Base-by-base conservation (phyloP, 2,888 invertebrate species). In the Drosophila macrothrix region DNA sequence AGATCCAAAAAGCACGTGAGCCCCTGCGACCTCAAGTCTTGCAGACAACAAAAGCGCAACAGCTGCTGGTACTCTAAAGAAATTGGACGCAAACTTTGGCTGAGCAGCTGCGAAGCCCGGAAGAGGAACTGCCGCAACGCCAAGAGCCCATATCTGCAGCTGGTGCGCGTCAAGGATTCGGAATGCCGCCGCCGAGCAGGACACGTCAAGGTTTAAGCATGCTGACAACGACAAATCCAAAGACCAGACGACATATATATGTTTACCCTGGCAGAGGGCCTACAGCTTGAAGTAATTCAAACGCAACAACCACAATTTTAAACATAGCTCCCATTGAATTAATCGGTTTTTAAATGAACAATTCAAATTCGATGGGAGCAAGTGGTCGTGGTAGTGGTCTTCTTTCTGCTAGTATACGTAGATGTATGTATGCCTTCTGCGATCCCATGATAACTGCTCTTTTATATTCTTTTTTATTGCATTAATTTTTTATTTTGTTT, bases 91-190 rank as follows among this genome's bases (percentile, higher is more conserved):
- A 84, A 64, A 50, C 71, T 78, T 1, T 59, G 87, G 46, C 56
- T 91, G 58, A 90, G 84, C 49, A 46, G 59, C 2, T 91, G 91
- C 61, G 83, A 84, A 52, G 78, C 88, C n/a, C 54, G 52, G 31
- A 76, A 77, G 19, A 60, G 69, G 53, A 91, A 92, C 71, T 91
- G 91, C 54, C 28, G 39, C 14, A 80, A 74, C 28, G 22, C 46
- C 14, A 75, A 60, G 7, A 49, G 46, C 5, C 75, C 70, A 1
- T 9, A 12, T 3, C 33, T 64, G 35, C 78, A 61, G 35, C 58
- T 80, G 80, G 46, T 39, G n/a, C 71, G 74, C 65, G 29, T 71
- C 43, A 63, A 14, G 33, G 53, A 73, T 56, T 62, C 58, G 67
- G 31, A 29, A 10, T 78, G 78, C 61, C 52, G 31, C 10, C 14